Base-by-base conservation (phyloP, 2,113 vertebrate genomes). In the Coracopsis vasa region DNA sequence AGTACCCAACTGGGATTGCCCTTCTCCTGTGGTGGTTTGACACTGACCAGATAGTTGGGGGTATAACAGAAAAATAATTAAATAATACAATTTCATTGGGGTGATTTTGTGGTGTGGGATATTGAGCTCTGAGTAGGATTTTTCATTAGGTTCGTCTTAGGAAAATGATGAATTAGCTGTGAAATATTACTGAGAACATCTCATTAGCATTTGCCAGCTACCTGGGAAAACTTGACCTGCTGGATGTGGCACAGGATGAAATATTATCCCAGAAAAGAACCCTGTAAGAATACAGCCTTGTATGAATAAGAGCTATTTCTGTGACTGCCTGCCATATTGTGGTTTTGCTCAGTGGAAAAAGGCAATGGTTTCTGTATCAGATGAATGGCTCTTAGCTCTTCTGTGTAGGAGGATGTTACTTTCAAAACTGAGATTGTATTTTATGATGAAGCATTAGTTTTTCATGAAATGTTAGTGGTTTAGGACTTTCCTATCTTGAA, bases 161-260 rank as follows among this genome's bases (percentile, higher is more conserved):
- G 89, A 88, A 86, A 80, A 70, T 25, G 15, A 70, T 42, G 54
- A 96, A 70, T 90, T 90, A 45, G 8, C 64, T 94, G 42, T 83
- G 66, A 88, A 86, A 6, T 56, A 39, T 37, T 35, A 67, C 77
- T 60, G 91, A 74, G 54, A 75, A 50, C 66, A 53, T 92, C 80
- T 73, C 64, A 67, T 78, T 78, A 71, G 37, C 28, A 11, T 83
- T 74, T 91, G 23, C 37, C 58, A 58, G 45, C 80, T 92, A 61
- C 69, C 53, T 81, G 73, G 47, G 80, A 89, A 84, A 91, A 71
- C 33, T 7, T 78, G 33, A 73, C 56, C 37, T 69, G 53, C 39
- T 86, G 69, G 42, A 60, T 67, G 20, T 67, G 72, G 41, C 61
- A 74, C 3, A 73, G 54, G 58, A 75, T 50, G 35, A 65, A 86